phyloP scores from a whole-genome alignment of 2,113 vertebrate species.

The Eleginops maclovinus region DNA sequence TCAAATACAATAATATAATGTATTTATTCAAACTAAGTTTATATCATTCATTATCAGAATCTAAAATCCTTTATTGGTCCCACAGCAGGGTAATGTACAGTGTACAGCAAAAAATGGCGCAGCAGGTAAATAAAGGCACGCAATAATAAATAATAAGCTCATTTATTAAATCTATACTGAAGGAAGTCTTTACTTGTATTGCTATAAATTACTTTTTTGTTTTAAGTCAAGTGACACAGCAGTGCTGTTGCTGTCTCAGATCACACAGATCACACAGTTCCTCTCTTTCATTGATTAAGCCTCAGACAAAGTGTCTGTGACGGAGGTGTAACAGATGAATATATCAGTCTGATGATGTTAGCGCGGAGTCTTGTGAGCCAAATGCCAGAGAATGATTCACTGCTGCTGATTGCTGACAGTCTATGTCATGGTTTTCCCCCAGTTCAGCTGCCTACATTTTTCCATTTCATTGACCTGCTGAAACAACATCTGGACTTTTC shows the following conservation, averaged over 20 bases:
- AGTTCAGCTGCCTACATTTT: constrained; percentile 59
- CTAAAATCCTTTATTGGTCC: too few species aligned
- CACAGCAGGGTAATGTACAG: too few species aligned
- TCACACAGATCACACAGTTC: constrained; percentile 29
- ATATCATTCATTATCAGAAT: background rate
- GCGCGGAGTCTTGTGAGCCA: constrained; percentile 31
- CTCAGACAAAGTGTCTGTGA: constrained; percentile 48
- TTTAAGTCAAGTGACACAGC: constrained; percentile 17
- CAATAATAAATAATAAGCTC: too few species aligned
- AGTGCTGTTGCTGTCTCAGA: constrained; percentile 16
- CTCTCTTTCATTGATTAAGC: constrained; percentile 46
- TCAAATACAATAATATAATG: background rate
- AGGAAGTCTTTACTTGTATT: background rate
- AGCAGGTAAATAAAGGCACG: too few species aligned
- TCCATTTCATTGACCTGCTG: constrained; percentile 55
- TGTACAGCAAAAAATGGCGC: too few species aligned
- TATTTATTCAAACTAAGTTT: background rate
- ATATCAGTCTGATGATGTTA: constrained; percentile 53
- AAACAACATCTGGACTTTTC: constrained; percentile 69
- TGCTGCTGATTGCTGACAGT: constrained; percentile 68
- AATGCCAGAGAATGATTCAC: constrained; percentile 72
- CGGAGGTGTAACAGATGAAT: constrained; percentile 33
- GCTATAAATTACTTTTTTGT: constrained; percentile 9
- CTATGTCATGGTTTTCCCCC: constrained; percentile 79
- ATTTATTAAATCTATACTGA: too few species aligned